These are phyloP conservation scores for Drosophila incognita DNA, from an alignment of 2,888 invertebrate species.

Conservation along the genomic window DNA sequence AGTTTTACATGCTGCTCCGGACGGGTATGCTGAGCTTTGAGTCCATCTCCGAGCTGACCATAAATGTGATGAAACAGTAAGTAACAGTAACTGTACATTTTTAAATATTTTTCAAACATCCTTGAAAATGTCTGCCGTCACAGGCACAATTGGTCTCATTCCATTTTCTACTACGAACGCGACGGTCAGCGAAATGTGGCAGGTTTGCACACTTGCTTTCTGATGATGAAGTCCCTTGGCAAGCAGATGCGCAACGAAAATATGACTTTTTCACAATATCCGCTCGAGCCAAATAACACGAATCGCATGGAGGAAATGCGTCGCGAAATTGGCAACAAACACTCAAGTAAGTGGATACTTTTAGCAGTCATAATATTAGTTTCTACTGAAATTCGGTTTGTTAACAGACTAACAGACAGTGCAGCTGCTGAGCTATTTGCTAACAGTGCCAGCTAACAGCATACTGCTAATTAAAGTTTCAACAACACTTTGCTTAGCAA, in stretches of 20 bases:
- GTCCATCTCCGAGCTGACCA: slow-evolving; percentile 90
- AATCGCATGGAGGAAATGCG: slow-evolving; percentile 88
- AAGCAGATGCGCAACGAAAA: slow-evolving; percentile 86
- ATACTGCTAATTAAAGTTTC: slow-evolving; percentile 33
- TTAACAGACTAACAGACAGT: background rate
- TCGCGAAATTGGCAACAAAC: slow-evolving; percentile 89
- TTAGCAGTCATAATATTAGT: background rate
- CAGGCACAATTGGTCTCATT: slow-evolving; percentile 91
- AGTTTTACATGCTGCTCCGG: slow-evolving; percentile 92
- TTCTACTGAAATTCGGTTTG: background rate
- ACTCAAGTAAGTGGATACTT: slow-evolving; percentile 88
- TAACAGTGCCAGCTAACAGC: slow-evolving; percentile 1
- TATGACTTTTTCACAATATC: slow-evolving; percentile 83
- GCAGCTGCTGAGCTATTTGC: background rate
- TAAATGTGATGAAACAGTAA: slow-evolving; percentile 89
- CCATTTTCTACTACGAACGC: slow-evolving; percentile 91
- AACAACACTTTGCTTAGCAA: slow-evolving; percentile 42
- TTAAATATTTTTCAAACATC: background rate
- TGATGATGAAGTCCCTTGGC: slow-evolving; percentile 91
- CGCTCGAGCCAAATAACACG: slow-evolving; percentile 83
- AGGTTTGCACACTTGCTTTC: slow-evolving; percentile 90
- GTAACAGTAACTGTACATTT: slow-evolving; percentile 53
- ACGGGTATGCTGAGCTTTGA: slow-evolving; percentile 90
- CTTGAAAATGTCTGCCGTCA: background rate
- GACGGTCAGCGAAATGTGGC: slow-evolving; percentile 89